Evolutionary conservation across 1,140 invertebrate genomes (phyloP).

Genomic region (Laodelphax striatellus): DNA sequence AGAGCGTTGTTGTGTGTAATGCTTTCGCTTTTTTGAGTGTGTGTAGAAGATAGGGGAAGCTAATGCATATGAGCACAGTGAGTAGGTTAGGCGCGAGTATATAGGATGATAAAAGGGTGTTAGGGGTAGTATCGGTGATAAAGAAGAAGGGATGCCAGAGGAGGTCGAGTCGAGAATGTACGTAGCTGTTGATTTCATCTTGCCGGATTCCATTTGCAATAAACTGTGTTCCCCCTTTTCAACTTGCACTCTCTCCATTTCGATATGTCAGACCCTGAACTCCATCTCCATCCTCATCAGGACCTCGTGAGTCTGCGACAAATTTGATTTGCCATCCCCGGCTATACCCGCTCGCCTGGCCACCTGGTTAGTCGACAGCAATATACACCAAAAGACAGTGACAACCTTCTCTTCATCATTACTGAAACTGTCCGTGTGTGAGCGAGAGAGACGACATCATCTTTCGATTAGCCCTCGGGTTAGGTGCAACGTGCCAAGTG

Average conservation of each 20-base stretch:
- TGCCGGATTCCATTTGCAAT: constrained; percentile 2
- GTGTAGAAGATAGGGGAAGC: not conserved
- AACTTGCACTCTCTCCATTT: too few relatives aligned
- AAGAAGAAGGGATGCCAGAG: not conserved
- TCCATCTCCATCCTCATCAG: too few relatives aligned
- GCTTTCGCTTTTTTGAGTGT: not conserved
- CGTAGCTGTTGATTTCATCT: constrained; percentile 1
- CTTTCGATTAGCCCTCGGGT: too few relatives aligned
- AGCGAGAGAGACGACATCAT: too few relatives aligned
- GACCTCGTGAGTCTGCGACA: not conserved
- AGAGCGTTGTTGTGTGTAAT: not conserved
- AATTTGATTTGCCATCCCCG: not conserved
- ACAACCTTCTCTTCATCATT: too few relatives aligned
- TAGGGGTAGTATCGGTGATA: not conserved
- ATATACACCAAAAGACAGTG: too few relatives aligned
- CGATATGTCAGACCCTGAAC: too few relatives aligned
- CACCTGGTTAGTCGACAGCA: too few relatives aligned
- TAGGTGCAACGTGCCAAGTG: too few relatives aligned
- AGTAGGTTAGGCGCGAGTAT: not conserved
- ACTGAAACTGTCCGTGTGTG: too few relatives aligned
- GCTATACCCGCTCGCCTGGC: too few relatives aligned
- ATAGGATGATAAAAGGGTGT: not conserved
- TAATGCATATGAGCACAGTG: not conserved
- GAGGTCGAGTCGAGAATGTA: not conserved
- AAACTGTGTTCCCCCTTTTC: not conserved